Evolutionary conservation across 2,797 vertebrate species (phyloP).

Genomic region (Neosalanx taihuensis): DNA sequence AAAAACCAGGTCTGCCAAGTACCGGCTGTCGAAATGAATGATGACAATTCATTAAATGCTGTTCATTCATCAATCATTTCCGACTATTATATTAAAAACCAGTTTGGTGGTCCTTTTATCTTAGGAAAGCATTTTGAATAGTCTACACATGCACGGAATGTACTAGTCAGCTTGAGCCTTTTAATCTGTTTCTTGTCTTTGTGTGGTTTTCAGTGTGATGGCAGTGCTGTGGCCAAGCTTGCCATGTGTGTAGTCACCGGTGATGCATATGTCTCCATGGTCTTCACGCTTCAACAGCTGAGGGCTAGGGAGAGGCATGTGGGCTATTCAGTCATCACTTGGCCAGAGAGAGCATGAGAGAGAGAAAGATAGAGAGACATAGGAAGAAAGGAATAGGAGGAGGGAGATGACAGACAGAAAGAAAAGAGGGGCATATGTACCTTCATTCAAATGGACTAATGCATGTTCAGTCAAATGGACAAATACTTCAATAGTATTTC

Average conservation of each 20-base stretch:
- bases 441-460: too few relatives aligned
- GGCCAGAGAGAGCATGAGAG: slow-evolving; percentile 9
- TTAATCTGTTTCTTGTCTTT: neutral
- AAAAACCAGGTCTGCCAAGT: neutral
- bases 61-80: neutral
- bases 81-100: neutral
- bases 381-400: slow-evolving; percentile 1
- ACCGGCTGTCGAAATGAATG: neutral
- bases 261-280: slow-evolving; percentile 4
- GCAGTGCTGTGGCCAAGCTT: slow-evolving; percentile 2
- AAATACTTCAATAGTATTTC: too few relatives aligned
- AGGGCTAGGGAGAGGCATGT: slow-evolving; percentile 9
- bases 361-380: slow-evolving; percentile 7
- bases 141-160: neutral
- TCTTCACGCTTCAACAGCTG: slow-evolving; percentile 18
- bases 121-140: neutral
- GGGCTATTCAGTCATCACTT: neutral
- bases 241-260: slow-evolving; percentile 5
- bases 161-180: neutral
- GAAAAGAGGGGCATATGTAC: neutral
- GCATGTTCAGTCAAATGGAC: too few relatives aligned
- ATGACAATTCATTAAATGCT: neutral
- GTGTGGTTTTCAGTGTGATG: neutral
- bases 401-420: neutral
- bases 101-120: neutral